Evolutionary conservation across 2,797 vertebrate species (phyloP).

Genomic region (Paratrypauchen microcephalus): DNA sequence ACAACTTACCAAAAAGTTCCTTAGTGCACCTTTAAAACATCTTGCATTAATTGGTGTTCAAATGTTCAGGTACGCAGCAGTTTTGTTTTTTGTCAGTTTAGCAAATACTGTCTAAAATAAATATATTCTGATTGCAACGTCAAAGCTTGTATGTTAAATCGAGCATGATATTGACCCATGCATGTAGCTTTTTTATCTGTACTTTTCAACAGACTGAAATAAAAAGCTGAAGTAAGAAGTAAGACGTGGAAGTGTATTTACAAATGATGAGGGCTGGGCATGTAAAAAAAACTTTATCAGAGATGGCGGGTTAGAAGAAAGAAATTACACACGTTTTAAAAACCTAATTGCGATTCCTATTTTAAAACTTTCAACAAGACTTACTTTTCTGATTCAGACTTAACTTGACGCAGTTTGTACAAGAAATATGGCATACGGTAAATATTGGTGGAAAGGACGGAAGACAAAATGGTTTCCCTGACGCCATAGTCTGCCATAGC

Average conservation of each 20-base stretch:
- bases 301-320: not conserved
- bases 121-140: constrained; percentile 49
- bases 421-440: constrained; percentile 30
- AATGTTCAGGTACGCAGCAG: not conserved
- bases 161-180: constrained; percentile 26
- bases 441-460: constrained; percentile 50
- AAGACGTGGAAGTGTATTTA: constrained; percentile 58
- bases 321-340: constrained; percentile 7
- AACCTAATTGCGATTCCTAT: constrained; percentile 6
- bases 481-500: constrained; percentile 58
- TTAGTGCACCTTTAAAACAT: constrained; percentile 9
- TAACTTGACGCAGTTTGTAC: constrained; percentile 31
- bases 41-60: constrained; percentile 36
- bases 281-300: constrained; percentile 23
- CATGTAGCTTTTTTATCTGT: constrained; percentile 38
- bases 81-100: constrained; percentile 11
- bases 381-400: constrained; percentile 17
- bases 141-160: constrained; percentile 20
- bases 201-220: constrained; percentile 51
- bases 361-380: constrained; percentile 23
- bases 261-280: constrained; percentile 45
- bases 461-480: constrained; percentile 73
- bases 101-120: constrained; percentile 60
- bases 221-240: constrained; percentile 35
- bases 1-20: too few relatives aligned